Evolutionary conservation across 2,888 invertebrate genomes (phyloP).

Genomic region (Aquatica leii): DNA sequence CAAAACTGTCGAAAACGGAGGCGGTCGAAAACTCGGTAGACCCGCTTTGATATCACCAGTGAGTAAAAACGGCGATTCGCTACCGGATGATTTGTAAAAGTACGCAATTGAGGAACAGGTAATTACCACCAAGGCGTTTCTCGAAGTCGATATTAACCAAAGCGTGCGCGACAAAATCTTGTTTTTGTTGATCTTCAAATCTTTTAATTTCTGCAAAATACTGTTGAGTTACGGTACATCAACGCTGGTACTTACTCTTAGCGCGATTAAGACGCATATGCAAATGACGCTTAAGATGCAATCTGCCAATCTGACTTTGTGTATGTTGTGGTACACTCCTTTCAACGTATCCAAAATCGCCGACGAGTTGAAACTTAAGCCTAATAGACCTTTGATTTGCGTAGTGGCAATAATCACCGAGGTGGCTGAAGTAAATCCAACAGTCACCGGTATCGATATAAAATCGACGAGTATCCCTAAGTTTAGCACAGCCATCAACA

Average conservation of each 20-base stretch:
- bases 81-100: constrained; percentile 61
- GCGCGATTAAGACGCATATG: constrained; percentile 66
- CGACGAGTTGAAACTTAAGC: constrained; percentile 68
- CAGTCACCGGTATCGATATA: constrained; percentile 77
- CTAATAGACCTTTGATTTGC: constrained; percentile 75
- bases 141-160: constrained; percentile 72
- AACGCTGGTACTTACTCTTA: constrained; percentile 65
- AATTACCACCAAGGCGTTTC: constrained; percentile 76
- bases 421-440: constrained; percentile 80
- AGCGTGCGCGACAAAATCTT: constrained; percentile 45
- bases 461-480: constrained; percentile 72
- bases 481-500: constrained; percentile 6
- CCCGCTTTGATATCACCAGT: constrained; percentile 69
- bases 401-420: constrained; percentile 78
- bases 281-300: constrained; percentile 69
- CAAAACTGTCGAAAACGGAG: constrained; percentile 63
- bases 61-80: constrained; percentile 62
- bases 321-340: constrained; percentile 65
- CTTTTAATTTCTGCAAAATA: constrained; percentile 49
- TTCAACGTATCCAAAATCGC: constrained; percentile 69
- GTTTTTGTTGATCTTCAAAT: constrained; percentile 31
- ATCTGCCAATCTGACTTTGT: constrained; percentile 66
- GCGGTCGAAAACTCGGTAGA: constrained; percentile 65
- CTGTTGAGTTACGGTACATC: constrained; percentile 44
- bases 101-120: constrained; percentile 68